Evolutionary conservation across 2,113 vertebrate genomes (phyloP).

Genomic region (Nicator chloris): DNA sequence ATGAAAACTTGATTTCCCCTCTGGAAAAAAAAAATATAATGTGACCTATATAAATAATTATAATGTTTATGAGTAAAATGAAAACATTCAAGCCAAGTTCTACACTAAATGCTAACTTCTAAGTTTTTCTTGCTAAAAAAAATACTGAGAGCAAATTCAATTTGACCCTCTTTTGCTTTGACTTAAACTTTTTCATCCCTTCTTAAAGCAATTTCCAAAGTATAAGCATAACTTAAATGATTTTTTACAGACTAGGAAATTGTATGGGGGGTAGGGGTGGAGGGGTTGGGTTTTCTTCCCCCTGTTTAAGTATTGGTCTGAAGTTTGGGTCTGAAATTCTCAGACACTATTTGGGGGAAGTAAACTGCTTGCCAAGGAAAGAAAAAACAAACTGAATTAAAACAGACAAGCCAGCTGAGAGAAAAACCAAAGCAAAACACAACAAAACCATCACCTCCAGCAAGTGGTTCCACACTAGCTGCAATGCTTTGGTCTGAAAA

Average conservation of each 20-base stretch:
- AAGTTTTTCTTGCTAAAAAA: background rate
- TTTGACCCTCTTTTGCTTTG: background rate
- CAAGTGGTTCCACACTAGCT: background rate
- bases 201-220: background rate
- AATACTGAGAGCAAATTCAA: background rate
- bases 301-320: background rate
- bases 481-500: background rate
- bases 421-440: background rate
- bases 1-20: background rate
- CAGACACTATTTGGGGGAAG: background rate
- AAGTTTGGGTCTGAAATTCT: background rate
- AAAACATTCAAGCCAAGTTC: background rate
- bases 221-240: background rate
- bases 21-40: background rate
- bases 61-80: background rate
- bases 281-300: fast-evolving
- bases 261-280: too few relatives aligned
- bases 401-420: background rate
- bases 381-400: background rate
- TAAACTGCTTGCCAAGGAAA: background rate
- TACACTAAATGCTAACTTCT: background rate
- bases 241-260: background rate
- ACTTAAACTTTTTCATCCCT: background rate
- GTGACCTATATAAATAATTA: background rate
- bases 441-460: background rate